Percentiles rank a stretch among this genome's conserved stretches.
Conservation (phyloP, 1,140 invertebrate genomes). For the Panagrolaimus sp. region DNA sequence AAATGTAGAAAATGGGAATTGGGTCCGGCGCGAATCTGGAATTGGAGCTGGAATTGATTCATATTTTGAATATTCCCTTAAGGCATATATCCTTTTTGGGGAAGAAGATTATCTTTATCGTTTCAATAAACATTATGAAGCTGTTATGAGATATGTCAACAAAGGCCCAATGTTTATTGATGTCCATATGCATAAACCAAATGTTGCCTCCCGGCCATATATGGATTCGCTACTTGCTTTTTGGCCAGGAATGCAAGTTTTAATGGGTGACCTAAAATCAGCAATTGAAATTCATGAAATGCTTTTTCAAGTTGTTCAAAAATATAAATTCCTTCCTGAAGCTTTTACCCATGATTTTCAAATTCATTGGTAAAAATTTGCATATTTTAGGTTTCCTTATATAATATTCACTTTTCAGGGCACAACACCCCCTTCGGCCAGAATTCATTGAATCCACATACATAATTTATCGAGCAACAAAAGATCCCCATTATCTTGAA, state of each 20-base stretch:
- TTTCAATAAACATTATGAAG: constrained; percentile 91
- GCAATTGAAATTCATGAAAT: constrained; percentile 86
- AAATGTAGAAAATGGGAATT: constrained; percentile 91
- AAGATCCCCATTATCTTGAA: constrained; percentile 87
- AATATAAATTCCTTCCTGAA: constrained; percentile 95
- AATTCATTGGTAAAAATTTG: too few relatives aligned
- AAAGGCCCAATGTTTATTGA: constrained; percentile 89
- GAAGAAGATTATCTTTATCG: constrained; percentile 82
- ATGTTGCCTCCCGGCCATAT: constrained; percentile 87
- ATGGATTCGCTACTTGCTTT: constrained; percentile 95
- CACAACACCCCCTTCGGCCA: constrained; percentile 87
- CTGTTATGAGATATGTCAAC: constrained; percentile 92
- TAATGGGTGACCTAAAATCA: constrained; percentile 86
- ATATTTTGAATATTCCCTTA: constrained; percentile 95
- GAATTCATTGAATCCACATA: constrained; percentile 98
- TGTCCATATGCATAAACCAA: constrained; percentile 89
- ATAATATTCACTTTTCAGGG: too few relatives aligned
- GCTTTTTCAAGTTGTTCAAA: constrained; percentile 65
- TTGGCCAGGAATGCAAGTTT: constrained; percentile 84
- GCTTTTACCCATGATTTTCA: constrained; percentile 88
- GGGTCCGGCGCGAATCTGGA: constrained; percentile 80
- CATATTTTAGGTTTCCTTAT: too few relatives aligned
- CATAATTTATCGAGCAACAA: constrained; percentile 84
- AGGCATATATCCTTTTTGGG: constrained; percentile 72
- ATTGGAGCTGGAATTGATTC: constrained; percentile 98